A percentile compares a stretch with the other conserved stretches of the same genome.
Evolutionary conservation across 2,113 vertebrate genomes (phyloP).

Genomic region (Corythoichthys intestinalis): DNA sequence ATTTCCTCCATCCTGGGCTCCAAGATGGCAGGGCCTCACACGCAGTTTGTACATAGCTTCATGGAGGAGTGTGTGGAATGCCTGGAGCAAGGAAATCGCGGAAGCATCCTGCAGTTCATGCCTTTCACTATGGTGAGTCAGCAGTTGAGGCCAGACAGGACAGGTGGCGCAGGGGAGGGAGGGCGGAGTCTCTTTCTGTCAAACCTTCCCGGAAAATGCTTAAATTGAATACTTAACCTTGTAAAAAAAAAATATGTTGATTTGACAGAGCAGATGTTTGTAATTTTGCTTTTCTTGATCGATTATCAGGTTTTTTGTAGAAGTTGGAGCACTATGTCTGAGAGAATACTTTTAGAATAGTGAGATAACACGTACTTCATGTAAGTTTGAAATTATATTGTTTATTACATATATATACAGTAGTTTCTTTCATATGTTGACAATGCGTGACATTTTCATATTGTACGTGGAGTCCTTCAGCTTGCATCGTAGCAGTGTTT

Average conservation of each 20-base stretch:
- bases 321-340: no score
- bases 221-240: not conserved
- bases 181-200: slow-evolving; percentile 4
- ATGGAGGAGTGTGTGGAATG: slow-evolving; percentile 96
- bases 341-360: no score
- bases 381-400: no score
- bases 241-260: not conserved
- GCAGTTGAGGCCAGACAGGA: not conserved
- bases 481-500: no score
- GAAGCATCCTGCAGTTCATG: slow-evolving; percentile 97
- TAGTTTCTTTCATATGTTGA: no score
- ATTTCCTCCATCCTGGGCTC: slow-evolving; percentile 91
- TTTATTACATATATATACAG: no score
- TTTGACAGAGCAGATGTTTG: not conserved
- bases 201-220: slow-evolving; percentile 10
- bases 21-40: slow-evolving; percentile 89
- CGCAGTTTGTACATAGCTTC: slow-evolving; percentile 98
- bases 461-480: no score
- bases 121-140: slow-evolving; percentile 94
- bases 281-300: not conserved
- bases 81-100: slow-evolving; percentile 87
- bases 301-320: not conserved
- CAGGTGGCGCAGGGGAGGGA: slow-evolving; percentile 10
- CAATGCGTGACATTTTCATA: no score
- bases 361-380: no score